phyloP scores from a whole-genome alignment of 2,888 invertebrate species.

The Athrips mouffetella region DNA sequence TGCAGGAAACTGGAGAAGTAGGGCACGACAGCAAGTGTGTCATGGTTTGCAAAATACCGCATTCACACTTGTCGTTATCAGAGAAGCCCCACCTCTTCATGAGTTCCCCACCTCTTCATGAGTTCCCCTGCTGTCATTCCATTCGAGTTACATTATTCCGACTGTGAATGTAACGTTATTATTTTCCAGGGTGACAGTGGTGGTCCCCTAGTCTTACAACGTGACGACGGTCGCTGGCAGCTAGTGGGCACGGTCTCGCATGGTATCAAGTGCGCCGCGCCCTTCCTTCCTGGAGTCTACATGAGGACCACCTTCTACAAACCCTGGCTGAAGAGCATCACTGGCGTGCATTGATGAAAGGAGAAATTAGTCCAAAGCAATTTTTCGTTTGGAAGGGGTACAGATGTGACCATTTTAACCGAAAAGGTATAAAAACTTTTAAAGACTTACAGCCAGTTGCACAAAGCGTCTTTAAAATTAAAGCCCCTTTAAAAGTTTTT shows the following conservation, averaged over 20 bases:
- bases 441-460: not conserved
- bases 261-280: conserved; percentile 96
- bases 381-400: too few relatives aligned
- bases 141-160: too few relatives aligned
- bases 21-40: too few relatives aligned
- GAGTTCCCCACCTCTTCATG: too few relatives aligned
- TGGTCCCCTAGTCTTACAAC: conserved; percentile 90
- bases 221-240: conserved; percentile 91
- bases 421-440: too few relatives aligned
- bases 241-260: conserved; percentile 95
- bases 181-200: conserved; percentile 91
- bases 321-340: conserved; percentile 92
- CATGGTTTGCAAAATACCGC: too few relatives aligned
- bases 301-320: conserved; percentile 96
- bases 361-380: not conserved
- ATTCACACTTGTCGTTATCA: too few relatives aligned
- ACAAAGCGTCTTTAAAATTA: too few relatives aligned
- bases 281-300: conserved; percentile 94
- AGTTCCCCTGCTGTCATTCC: not conserved
- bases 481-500: not conserved
- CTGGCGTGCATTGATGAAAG: conserved; percentile 83
- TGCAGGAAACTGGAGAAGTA: too few relatives aligned
- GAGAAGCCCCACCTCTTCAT: too few relatives aligned
- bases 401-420: too few relatives aligned
- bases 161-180: not conserved